Conservation (phyloP, 2,888 invertebrate species). For the Pristionchus mayeri region DNA sequence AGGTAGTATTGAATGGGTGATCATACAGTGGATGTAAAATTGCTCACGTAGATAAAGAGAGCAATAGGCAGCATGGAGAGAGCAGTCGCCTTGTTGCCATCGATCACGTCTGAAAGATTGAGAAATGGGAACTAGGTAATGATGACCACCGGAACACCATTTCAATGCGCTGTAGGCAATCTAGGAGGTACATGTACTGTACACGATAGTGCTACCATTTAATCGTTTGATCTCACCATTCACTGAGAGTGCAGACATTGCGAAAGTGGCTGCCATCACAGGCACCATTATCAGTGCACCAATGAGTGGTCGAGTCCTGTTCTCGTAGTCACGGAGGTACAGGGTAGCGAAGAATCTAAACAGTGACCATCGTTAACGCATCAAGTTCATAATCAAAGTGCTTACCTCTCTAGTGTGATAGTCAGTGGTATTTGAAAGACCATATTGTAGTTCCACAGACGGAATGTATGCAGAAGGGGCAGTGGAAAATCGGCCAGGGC, state of each 20-base stretch:
- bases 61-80: neutral
- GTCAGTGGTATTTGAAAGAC: constrained; percentile 20
- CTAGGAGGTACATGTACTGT: no score
- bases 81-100: neutral
- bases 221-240: neutral
- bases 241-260: neutral
- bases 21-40: no score
- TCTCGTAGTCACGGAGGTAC: neutral
- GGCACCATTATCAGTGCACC: neutral
- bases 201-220: no score
- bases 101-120: neutral
- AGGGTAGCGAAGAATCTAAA: constrained; percentile 3
- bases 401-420: neutral
- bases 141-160: no score
- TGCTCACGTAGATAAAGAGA: constrained; percentile 7
- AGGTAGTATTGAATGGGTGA: no score
- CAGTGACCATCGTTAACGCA: neutral
- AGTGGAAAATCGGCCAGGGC: neutral
- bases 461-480: neutral
- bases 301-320: neutral
- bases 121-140: no score
- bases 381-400: no score
- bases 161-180: no score
- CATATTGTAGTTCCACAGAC: constrained; percentile 31
- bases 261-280: neutral